A percentile compares a stretch with the other conserved stretches of the same genome.
These are phyloP conservation scores for Ormia ochracea DNA, from an alignment of 2,888 invertebrate species.

Conservation along the genomic window DNA sequence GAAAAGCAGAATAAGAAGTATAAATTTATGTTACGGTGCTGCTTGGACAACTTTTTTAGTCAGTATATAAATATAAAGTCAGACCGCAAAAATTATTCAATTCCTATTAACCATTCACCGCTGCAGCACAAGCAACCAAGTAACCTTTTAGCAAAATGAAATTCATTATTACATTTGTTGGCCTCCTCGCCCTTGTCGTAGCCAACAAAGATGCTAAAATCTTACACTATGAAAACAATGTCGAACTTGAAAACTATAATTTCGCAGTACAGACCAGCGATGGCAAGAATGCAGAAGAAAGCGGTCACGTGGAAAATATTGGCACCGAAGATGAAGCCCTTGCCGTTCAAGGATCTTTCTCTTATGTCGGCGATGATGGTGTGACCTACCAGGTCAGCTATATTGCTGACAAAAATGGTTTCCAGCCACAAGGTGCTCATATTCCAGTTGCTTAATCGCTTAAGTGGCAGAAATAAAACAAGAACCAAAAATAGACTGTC, in stretches of 20 bases:
- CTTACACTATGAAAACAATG: conserved; percentile 60
- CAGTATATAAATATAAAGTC: conserved; percentile 32
- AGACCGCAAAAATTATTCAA: conserved; percentile 25
- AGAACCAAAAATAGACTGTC: conserved; percentile 52
- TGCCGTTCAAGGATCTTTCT: conserved; percentile 78
- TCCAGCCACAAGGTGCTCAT: conserved; percentile 78
- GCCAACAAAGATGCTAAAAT: conserved; percentile 61
- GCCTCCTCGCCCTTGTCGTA: conserved; percentile 66
- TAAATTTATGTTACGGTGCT: conserved; percentile 5
- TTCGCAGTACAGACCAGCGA: conserved; percentile 77
- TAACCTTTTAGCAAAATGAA: conserved; percentile 66
- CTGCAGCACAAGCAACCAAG: background rate
- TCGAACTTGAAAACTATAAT: conserved; percentile 62
- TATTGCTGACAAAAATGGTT: conserved; percentile 75
- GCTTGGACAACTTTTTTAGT: conserved; percentile 33
- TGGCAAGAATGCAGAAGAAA: conserved; percentile 78
- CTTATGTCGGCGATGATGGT: conserved; percentile 80
- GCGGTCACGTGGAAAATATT: conserved; percentile 78
- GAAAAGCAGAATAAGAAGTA: background rate
- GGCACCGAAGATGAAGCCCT: conserved; percentile 79
- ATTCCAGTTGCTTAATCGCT: conserved; percentile 74
- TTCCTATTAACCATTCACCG: conserved; percentile 30
- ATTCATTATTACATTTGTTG: conserved; percentile 72
- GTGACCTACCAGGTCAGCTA: conserved; percentile 79
- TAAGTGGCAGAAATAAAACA: background rate